Base-by-base conservation (phyloP, 2,888 invertebrate species). In the Panopea generosa region DNA sequence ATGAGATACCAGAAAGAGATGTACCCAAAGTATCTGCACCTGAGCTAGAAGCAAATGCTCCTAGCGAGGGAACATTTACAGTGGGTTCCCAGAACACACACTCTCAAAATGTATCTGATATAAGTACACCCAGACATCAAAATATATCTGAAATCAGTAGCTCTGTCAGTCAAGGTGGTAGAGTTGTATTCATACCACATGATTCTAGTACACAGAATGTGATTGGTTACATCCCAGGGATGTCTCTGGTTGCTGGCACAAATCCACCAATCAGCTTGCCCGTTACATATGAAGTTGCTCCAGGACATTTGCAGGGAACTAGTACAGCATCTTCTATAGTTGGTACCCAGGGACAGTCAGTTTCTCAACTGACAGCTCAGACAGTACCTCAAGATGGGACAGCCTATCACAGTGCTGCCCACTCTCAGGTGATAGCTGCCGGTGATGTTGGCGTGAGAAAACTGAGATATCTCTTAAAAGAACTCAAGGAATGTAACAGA, bases 401-500 rank as follows among this genome's bases (percentile, higher is more conserved):
- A 27, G 66, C 66, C 20, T 80, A 77, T 38, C 76, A 61, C 16
- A 80, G 76, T 43, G 45, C 24, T 6, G 40, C 50, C 11, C 61
- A 73, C 40, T 62, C 76, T 0, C 68, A 77, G 63, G 63, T 56
- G 0, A 66, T 80, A 18, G 80, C 80, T 40, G 80, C 77, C 7
- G 77, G 79, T 1, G 84, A 85, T 49, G 77, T 84, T 61, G 85
- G 85, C 16, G 78, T 84, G 6, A 83, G 84, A 55, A 84, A 82
- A 29, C 69, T 88, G 53, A 67, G 84, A 60, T 84, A 83, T 57
- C 69, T 85, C 33, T 53, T 88, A n/a, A 77, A 81, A 27, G 87
- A 88, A 45, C 75, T 88, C 43, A 81, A 82, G 27, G 86, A 88
- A 73, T 85, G 84, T 53, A 84, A 83, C 27, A 85, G 83, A 74